phyloP scores from a whole-genome alignment of 2,797 vertebrate species.

The Emydoidea blandingii region DNA sequence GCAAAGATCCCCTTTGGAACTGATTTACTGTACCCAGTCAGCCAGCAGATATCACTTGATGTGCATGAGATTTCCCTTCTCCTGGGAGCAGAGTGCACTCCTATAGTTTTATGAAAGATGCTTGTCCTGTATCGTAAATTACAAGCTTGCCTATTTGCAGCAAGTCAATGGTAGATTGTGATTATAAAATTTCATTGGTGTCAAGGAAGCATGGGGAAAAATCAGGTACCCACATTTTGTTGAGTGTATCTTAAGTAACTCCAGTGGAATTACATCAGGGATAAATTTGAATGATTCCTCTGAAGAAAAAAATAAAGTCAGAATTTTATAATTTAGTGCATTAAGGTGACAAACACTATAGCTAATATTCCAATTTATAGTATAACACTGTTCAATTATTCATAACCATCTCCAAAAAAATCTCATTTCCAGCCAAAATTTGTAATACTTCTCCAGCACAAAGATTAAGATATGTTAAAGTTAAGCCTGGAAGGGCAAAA shows the following conservation, averaged over 20 bases:
- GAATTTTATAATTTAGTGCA: conserved; percentile 11
- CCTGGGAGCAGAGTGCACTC: background rate
- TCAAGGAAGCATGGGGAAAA: rapidly evolving
- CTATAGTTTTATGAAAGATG: background rate
- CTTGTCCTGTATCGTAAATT: background rate
- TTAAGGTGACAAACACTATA: background rate
- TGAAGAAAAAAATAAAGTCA: conserved; percentile 5
- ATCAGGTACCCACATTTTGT: background rate
- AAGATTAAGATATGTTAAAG: conserved; percentile 28
- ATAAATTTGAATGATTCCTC: background rate
- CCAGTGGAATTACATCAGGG: background rate
- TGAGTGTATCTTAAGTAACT: background rate
- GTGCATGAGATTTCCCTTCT: background rate
- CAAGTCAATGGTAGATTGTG: background rate
- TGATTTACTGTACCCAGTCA: background rate
- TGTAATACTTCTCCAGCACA: conserved; percentile 34
- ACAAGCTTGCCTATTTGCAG: background rate
- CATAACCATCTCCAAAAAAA: conserved; percentile 15
- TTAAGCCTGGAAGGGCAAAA: conserved; percentile 3
- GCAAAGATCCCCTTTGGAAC: background rate
- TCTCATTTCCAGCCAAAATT: background rate
- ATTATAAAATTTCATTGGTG: background rate
- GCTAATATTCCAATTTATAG: background rate
- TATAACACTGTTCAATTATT: conserved; percentile 10
- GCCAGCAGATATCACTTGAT: rapidly evolving